Conservation (phyloP, 2,888 invertebrate species). For the Aleiodes testaceus region DNA sequence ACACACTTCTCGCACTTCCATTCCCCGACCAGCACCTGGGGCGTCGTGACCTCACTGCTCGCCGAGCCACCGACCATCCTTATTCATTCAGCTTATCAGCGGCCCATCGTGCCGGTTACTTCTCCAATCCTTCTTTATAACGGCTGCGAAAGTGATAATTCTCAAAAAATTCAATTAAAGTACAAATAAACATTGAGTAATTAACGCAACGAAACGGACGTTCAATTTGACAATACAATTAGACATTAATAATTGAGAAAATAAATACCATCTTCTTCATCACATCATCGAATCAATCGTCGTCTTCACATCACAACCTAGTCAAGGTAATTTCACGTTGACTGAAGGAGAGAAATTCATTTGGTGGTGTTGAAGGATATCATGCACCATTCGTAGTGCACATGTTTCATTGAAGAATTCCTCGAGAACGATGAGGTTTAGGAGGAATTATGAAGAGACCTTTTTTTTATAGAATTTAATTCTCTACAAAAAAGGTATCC, state of each 20-base stretch:
- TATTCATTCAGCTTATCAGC: slow-evolving; percentile 82
- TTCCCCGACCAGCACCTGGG: slow-evolving; percentile 96
- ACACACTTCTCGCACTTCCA: slow-evolving; percentile 91
- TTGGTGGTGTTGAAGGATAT: slow-evolving; percentile 9
- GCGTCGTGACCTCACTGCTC: slow-evolving; percentile 81
- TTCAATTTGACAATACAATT: slow-evolving; percentile 51
- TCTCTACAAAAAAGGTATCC: too few relatives aligned
- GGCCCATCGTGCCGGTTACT: slow-evolving; percentile 87
- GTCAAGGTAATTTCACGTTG: slow-evolving; percentile 64
- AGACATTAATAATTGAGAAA: slow-evolving; percentile 56
- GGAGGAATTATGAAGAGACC: too few relatives aligned
- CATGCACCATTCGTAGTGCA: slow-evolving; percentile 28
- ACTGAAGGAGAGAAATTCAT: slow-evolving; percentile 30
- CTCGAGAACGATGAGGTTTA: too few relatives aligned
- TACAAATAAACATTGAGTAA: slow-evolving; percentile 5
- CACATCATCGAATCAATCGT: slow-evolving; percentile 61
- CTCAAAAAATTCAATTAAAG: slow-evolving; percentile 25
- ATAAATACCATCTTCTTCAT: slow-evolving; percentile 58
- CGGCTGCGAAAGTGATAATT: slow-evolving; percentile 34
- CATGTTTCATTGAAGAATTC: too few relatives aligned
- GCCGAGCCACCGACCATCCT: slow-evolving; percentile 76
- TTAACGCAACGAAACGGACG: slow-evolving; percentile 24
- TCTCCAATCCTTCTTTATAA: slow-evolving; percentile 82
- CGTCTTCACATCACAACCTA: slow-evolving; percentile 55
- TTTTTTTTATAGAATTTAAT: too few relatives aligned